These are phyloP conservation scores for Cremastinae sp. DNA, from an alignment of 2,888 invertebrate species.

Conservation along the genomic window DNA sequence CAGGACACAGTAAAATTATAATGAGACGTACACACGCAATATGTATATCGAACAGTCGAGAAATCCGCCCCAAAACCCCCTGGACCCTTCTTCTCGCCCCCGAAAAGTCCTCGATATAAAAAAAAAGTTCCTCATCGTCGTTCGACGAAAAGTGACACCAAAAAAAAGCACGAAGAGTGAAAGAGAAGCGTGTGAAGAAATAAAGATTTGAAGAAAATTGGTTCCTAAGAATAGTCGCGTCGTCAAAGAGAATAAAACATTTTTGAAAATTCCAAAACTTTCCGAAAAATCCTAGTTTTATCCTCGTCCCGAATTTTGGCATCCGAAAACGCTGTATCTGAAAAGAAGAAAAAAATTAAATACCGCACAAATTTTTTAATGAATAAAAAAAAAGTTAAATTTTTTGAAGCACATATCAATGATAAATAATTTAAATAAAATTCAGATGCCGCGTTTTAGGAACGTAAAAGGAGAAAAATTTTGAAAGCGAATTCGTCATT, in stretches of 20 bases:
- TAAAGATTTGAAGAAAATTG: constrained; percentile 63
- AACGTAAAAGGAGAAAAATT: not conserved
- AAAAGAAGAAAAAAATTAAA: not conserved
- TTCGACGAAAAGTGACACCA: constrained; percentile 54
- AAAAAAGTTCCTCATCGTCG: constrained; percentile 58
- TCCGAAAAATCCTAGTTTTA: constrained; percentile 13
- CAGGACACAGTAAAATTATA: constrained; percentile 52
- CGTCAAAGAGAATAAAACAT: constrained; percentile 12
- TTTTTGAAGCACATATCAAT: constrained; percentile 50
- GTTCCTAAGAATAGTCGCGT: constrained; percentile 63
- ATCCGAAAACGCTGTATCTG: constrained; percentile 24
- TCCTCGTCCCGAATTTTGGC: constrained; percentile 16
- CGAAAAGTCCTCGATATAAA: constrained; percentile 48
- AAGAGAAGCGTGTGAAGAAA: constrained; percentile 57
- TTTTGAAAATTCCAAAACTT: not conserved
- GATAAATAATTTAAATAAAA: constrained; percentile 10
- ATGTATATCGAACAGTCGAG: constrained; percentile 51
- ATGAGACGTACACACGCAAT: constrained; percentile 58
- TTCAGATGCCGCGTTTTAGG: constrained; percentile 29
- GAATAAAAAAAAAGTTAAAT: constrained; percentile 5
- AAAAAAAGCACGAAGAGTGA: constrained; percentile 41
- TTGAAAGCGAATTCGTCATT: constrained; percentile 1
- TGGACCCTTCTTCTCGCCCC: constrained; percentile 50
- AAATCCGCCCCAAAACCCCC: constrained; percentile 47
- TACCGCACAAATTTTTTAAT: not conserved